These are phyloP conservation scores for Tribolium castaneum DNA, from an alignment of 1,140 invertebrate genomes.

Conservation along the genomic window DNA sequence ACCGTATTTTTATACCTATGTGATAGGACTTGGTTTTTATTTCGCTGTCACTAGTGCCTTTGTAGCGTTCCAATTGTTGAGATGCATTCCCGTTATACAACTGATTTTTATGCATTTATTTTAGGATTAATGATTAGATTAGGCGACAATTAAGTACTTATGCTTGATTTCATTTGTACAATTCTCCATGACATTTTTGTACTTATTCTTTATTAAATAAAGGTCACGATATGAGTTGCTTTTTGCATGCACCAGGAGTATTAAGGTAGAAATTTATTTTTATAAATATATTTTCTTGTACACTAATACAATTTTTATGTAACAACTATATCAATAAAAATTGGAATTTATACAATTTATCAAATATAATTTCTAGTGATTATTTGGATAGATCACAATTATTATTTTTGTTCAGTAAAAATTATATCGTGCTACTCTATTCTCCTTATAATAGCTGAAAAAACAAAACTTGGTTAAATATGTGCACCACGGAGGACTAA, in stretches of 20 bases:
- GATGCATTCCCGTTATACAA: slow-evolving; percentile 19
- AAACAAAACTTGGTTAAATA: slow-evolving; percentile 18
- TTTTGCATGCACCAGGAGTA: neutral
- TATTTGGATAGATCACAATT: slow-evolving; percentile 24
- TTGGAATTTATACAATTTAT: slow-evolving; percentile 32
- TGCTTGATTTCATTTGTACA: slow-evolving; percentile 17
- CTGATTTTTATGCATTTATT: slow-evolving; percentile 33
- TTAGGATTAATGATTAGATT: slow-evolving; percentile 3
- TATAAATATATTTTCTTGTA: slow-evolving; percentile 12
- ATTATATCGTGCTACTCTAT: neutral
- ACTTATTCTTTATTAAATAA: slow-evolving; percentile 37
- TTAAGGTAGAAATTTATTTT: slow-evolving; percentile 29
- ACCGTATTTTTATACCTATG: slow-evolving; percentile 27
- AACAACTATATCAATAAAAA: slow-evolving; percentile 31
- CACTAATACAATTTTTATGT: slow-evolving; percentile 29
- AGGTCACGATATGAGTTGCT: neutral
- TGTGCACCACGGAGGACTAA: neutral
- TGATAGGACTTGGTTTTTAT: slow-evolving; percentile 5
- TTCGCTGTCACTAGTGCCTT: slow-evolving; percentile 21
- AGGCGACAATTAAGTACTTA: slow-evolving; percentile 32
- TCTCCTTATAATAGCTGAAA: neutral
- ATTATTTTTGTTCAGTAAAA: slow-evolving; percentile 19
- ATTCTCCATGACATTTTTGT: slow-evolving; percentile 39
- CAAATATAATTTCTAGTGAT: slow-evolving; percentile 29
- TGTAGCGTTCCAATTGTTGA: slow-evolving; percentile 25